Evolutionary conservation across 2,113 vertebrate genomes (phyloP).

Genomic region (Campylorhamphus procurvoides): DNA sequence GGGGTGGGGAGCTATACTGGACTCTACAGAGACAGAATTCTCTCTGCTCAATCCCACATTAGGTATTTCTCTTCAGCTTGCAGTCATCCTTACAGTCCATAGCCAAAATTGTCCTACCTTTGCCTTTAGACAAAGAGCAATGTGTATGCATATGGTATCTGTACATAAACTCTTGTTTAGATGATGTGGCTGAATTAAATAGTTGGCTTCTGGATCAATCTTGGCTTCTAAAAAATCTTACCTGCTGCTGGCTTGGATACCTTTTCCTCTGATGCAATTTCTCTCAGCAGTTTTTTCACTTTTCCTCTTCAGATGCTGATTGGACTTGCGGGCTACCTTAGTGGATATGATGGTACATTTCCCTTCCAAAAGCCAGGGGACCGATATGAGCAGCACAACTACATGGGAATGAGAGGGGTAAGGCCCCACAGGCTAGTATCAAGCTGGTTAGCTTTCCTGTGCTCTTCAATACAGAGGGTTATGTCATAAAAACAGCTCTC

Average conservation of each 20-base stretch:
- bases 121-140: background rate
- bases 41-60: background rate
- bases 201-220: background rate
- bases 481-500: background rate
- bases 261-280: background rate
- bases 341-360: constrained; percentile 94
- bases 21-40: background rate
- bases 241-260: background rate
- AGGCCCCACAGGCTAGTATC: background rate
- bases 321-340: constrained; percentile 93
- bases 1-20: background rate
- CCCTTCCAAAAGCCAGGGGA: constrained; percentile 94
- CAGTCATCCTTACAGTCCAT: background rate
- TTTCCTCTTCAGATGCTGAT: constrained; percentile 89
- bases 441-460: background rate
- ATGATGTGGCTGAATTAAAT: background rate
- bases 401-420: constrained; percentile 97
- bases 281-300: background rate
- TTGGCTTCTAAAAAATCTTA: background rate
- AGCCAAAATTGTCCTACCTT: background rate
- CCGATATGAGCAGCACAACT: constrained; percentile 91
- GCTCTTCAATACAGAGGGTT: background rate
- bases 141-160: background rate
- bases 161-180: background rate
- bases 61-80: background rate